Conservation (phyloP, 2,888 invertebrate genomes). For the Apotomis capreana region DNA sequence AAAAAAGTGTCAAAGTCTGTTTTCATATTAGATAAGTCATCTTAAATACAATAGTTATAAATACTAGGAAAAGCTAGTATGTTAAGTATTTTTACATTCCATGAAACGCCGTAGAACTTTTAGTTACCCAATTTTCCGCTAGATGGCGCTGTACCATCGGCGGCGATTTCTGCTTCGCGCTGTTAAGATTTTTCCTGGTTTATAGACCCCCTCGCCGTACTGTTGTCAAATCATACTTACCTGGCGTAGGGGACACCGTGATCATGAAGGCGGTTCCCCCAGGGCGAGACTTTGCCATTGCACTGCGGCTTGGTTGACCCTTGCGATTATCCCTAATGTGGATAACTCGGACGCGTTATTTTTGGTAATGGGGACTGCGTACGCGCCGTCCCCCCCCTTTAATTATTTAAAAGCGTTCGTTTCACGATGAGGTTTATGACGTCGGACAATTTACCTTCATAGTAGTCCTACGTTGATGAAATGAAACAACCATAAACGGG, state of each 20-base stretch:
- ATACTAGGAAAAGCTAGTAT: too few relatives aligned
- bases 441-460: too few relatives aligned
- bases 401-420: too few relatives aligned
- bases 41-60: too few relatives aligned
- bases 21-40: too few relatives aligned
- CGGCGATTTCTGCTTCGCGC: not conserved
- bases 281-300: conserved; percentile 8
- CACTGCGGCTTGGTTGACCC: conserved; percentile 12
- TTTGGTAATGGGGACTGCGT: conserved; percentile 12
- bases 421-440: too few relatives aligned
- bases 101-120: not conserved
- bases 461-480: too few relatives aligned
- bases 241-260: conserved; percentile 8
- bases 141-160: conserved; percentile 1
- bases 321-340: conserved; percentile 11
- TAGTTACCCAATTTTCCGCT: not conserved
- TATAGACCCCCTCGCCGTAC: not conserved
- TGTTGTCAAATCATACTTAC: not conserved
- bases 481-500: too few relatives aligned
- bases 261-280: conserved; percentile 14
- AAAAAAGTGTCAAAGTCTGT: too few relatives aligned
- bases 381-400: conserved; percentile 10
- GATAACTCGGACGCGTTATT: conserved; percentile 5
- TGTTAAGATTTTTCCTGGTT: conserved; percentile 12
- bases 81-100: too few relatives aligned